These are phyloP conservation scores for Coendou prehensilis DNA, from an alignment of 2,797 vertebrate species.

Conservation along the genomic window DNA sequence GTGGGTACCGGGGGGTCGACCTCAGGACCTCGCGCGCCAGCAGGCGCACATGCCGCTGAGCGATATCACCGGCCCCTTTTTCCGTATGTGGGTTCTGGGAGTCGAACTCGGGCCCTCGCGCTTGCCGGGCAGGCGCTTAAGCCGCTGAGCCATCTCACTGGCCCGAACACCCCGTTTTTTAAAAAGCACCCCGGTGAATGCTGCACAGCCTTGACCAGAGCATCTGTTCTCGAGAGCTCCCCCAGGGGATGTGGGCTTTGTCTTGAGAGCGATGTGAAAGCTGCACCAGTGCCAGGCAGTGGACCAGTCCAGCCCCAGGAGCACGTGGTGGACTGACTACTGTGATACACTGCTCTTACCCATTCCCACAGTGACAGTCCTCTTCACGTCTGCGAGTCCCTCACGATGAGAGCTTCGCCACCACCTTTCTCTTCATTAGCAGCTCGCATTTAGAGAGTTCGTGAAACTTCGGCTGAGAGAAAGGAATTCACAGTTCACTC, in stretches of 20 bases:
- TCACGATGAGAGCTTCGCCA: background rate
- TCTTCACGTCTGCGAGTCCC: background rate
- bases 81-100: too few relatives aligned
- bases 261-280: background rate
- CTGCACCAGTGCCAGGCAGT: background rate
- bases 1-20: too few relatives aligned
- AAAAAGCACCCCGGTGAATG: background rate
- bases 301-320: background rate
- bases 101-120: too few relatives aligned
- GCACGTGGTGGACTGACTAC: background rate
- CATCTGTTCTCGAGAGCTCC: background rate
- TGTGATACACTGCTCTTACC: background rate
- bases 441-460: conserved; percentile 31
- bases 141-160: too few relatives aligned
- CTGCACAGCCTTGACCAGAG: background rate
- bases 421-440: conserved; percentile 9
- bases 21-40: too few relatives aligned
- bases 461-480: conserved; percentile 37
- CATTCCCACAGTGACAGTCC: background rate
- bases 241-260: background rate
- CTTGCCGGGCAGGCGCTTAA: too few relatives aligned
- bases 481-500: conserved; percentile 49
- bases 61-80: too few relatives aligned
- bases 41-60: too few relatives aligned
- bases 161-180: background rate